Percentiles rank a stretch among this genome's conserved stretches.
These are phyloP conservation scores for Parazoanthus atlanticus DNA, from an alignment of 92 coral and sea anemone genomes.

Conservation along the genomic window DNA sequence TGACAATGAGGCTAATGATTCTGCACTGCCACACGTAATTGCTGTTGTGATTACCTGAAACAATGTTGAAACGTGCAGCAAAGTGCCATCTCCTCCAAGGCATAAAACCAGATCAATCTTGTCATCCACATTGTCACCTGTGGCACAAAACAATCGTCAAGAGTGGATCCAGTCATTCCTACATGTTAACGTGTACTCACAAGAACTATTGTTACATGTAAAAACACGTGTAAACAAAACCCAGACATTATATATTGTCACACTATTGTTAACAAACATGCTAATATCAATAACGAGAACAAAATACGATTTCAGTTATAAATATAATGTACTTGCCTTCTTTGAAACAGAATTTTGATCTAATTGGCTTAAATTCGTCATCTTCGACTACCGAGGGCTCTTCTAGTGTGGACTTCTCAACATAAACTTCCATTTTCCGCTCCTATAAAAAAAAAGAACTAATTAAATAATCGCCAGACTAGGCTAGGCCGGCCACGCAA, in stretches of 20 bases:
- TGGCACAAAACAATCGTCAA: background rate
- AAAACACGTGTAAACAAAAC: background rate
- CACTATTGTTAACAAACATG: background rate
- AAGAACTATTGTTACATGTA: too few species aligned
- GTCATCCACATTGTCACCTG: slow-evolving; percentile 81
- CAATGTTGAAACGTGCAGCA: slow-evolving; percentile 83
- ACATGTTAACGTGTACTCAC: background rate
- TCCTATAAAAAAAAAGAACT: slow-evolving; percentile 53
- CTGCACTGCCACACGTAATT: background rate
- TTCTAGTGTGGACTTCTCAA: slow-evolving; percentile 65
- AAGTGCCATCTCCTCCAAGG: slow-evolving; percentile 98
- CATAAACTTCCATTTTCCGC: slow-evolving; percentile 70
- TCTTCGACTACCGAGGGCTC: slow-evolving; percentile 70
- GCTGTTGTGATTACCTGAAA: slow-evolving; percentile 73
- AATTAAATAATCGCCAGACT: background rate
- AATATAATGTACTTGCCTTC: slow-evolving; percentile 54
- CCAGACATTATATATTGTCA: too few species aligned
- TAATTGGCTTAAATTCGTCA: slow-evolving; percentile 57
- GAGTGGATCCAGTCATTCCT: background rate
- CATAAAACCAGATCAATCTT: slow-evolving; percentile 86
- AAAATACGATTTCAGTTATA: background rate
- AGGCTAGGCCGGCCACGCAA: background rate
- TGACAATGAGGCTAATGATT: background rate
- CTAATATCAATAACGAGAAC: background rate
- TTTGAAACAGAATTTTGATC: slow-evolving; percentile 64